Evolutionary conservation across 2,888 invertebrate species (phyloP).

Genomic region (Pocota personata): DNA sequence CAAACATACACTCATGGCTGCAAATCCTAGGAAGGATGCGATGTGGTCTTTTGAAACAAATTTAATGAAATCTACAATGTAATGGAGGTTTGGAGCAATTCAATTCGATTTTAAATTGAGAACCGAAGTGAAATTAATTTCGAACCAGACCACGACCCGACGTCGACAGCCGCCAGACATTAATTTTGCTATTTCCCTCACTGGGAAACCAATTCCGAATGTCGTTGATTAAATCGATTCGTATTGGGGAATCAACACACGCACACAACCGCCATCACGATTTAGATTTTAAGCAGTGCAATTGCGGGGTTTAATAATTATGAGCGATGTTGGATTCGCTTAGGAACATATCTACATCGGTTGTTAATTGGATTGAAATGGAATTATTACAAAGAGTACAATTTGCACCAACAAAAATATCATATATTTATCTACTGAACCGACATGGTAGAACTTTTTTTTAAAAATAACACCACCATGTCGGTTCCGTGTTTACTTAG

Average conservation of each 20-base stretch:
- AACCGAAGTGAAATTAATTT: conserved; percentile 43
- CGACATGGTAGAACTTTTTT: too few relatives aligned
- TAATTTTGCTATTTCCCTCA: neutral
- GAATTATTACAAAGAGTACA: too few relatives aligned
- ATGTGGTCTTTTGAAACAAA: neutral
- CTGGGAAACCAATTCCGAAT: neutral
- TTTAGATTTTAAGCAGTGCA: neutral
- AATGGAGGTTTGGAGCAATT: conserved; percentile 18
- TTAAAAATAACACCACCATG: too few relatives aligned
- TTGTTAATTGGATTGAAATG: neutral
- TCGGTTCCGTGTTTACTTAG: too few relatives aligned
- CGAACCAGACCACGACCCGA: neutral
- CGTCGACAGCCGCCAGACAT: conserved; percentile 27
- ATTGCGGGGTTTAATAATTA: neutral
- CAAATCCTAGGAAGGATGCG: neutral
- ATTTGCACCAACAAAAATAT: too few relatives aligned
- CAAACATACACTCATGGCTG: neutral
- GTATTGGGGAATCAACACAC: conserved; percentile 2
- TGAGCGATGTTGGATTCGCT: neutral
- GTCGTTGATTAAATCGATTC: conserved; percentile 1
- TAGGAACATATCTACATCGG: neutral
- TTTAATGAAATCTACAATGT: conserved; percentile 43
- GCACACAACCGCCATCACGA: neutral
- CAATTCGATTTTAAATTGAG: conserved; percentile 46
- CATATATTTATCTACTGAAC: too few relatives aligned